Base-by-base conservation (phyloP, 2,113 vertebrate species). In the Talpa occidentalis region DNA sequence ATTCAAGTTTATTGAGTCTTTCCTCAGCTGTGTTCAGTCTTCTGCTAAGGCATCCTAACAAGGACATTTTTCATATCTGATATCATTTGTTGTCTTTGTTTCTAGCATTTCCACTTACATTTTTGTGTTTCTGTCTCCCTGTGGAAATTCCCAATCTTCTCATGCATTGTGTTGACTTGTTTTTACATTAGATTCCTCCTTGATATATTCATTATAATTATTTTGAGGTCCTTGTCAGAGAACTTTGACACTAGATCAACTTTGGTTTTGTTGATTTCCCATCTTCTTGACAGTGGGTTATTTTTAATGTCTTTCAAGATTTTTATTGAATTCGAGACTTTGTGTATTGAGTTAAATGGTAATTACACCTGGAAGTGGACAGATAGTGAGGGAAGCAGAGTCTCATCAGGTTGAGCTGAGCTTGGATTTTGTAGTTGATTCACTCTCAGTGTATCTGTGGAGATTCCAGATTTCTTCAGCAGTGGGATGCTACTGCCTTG, bases 1-100 rank as follows among this genome's bases (percentile, higher is more conserved):
- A 60, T 92, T 67, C 67, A 74, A 59, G 82, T 69, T 59, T 69
- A 70, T 47, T 69, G 49, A 85, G 30, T 85, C 30, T 85, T 77
- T 32, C 24, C 32, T 66, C 28, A 67, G 40, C 44, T 86, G 11
- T 77, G 26, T 92, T 78, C 26, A 86, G 4, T 91, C 28, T 74
- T 44, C 56, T 83, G n/a, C n/a, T 70, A 24, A 86, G 40, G 32
- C 12, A 60, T 10, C 37, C 40, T 86, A 37, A 37, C 70, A 17
- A 56, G 49, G 82, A 70, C 32, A 30, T 60, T 92, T 78, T 86
- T 79, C 24, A 47, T 70, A 70, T 78, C 62, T 49, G 40, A 40
- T 59, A 64, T 80, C 22, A 42, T 60, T 78, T 79, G 19, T 44
- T 69, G 14, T 44, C 76, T 72, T 79, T 72, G 47, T 54, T 62